A percentile compares a stretch with the other conserved stretches of the same genome.
phyloP scores from a whole-genome alignment of 2,888 invertebrate species.

The Aromia moschata region DNA sequence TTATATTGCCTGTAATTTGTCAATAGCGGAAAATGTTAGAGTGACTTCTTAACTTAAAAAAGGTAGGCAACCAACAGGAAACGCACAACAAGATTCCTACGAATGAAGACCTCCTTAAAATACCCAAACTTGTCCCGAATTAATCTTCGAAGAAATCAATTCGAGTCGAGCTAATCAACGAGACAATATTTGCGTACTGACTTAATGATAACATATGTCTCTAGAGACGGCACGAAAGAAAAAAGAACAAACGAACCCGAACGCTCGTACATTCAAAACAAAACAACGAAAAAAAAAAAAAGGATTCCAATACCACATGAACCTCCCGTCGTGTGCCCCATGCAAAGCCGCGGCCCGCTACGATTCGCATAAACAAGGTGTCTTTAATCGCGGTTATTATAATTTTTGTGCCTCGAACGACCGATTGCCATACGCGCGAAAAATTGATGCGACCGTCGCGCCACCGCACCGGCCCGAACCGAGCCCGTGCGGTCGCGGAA shows the following conservation, averaged over 20 bases:
- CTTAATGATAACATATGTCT: constrained; percentile 25
- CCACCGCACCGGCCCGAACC: too few relatives aligned
- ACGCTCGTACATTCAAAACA: constrained; percentile 19
- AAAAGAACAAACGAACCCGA: constrained; percentile 15
- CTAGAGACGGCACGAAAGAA: constrained; percentile 12
- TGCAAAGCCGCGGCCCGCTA: constrained; percentile 53
- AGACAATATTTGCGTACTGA: neutral
- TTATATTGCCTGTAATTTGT: too few relatives aligned
- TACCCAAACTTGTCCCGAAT: neutral
- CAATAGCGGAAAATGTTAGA: too few relatives aligned
- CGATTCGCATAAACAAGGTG: constrained; percentile 56
- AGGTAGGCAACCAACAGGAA: constrained; percentile 5
- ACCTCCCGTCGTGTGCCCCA: constrained; percentile 53
- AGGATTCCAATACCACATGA: constrained; percentile 32
- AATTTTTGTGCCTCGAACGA: constrained; percentile 41
- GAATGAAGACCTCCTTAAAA: too few relatives aligned
- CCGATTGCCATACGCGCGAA: constrained; percentile 34
- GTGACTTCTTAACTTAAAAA: constrained; percentile 7
- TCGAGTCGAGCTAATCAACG: neutral
- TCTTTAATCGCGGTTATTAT: constrained; percentile 48
- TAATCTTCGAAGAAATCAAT: neutral
- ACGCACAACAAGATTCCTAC: neutral
- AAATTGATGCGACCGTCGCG: constrained; percentile 37
- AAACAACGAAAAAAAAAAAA: constrained; percentile 21
- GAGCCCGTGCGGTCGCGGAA: constrained; percentile 10